Evolutionary conservation across 2,888 invertebrate species (phyloP).

Genomic region (Sussaba pulchella): DNA sequence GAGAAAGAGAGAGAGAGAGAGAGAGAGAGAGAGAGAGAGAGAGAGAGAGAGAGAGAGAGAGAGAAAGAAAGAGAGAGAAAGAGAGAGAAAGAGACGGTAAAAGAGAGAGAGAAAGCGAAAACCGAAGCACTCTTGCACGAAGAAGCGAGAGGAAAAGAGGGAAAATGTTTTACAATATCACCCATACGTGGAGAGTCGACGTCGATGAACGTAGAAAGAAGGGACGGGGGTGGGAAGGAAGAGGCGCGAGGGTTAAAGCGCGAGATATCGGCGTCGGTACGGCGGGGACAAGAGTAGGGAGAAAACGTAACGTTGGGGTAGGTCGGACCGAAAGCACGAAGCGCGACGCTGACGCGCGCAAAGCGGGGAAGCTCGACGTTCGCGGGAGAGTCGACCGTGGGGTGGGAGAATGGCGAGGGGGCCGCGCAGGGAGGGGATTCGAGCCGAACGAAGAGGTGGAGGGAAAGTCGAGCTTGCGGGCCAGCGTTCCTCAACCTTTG

Average conservation of each 20-base stretch:
- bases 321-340: conserved; percentile 81
- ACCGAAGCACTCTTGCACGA: conserved; percentile 12
- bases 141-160: conserved; percentile 34
- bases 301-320: conserved; percentile 78
- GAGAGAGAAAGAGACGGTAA: conserved; percentile 16
- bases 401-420: conserved; percentile 30
- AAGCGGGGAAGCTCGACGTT: conserved; percentile 49
- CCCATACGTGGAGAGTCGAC: conserved; percentile 31
- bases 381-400: conserved; percentile 59
- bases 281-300: conserved; percentile 33
- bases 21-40: too few species aligned
- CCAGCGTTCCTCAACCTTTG: conserved; percentile 84
- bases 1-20: too few species aligned
- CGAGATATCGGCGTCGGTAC: conserved; percentile 43
- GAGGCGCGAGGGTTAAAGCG: conserved; percentile 60
- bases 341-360: conserved; percentile 72
- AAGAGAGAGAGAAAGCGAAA: conserved; percentile 21
- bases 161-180: conserved; percentile 11
- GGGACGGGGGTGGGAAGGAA: conserved; percentile 71
- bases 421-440: conserved; percentile 47
- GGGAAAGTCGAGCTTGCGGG: conserved; percentile 70
- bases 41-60: too few species aligned
- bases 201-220: conserved; percentile 62
- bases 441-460: conserved; percentile 61
- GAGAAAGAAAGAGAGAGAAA: too few species aligned